Evolutionary conservation across 1,140 invertebrate species (phyloP).

Genomic region (Acyrthosiphon pisum): DNA sequence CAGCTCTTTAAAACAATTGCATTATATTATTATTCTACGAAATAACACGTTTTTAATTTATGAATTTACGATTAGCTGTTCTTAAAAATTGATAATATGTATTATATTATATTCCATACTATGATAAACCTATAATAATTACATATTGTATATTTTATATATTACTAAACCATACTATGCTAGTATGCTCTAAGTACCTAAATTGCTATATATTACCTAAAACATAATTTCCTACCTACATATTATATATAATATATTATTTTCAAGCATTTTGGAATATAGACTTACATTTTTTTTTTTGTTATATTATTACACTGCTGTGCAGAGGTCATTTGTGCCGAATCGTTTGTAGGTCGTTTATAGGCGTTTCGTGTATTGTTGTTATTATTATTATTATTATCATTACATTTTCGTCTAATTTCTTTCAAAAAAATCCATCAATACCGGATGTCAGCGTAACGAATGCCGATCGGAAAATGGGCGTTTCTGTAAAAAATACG

Average conservation of each 20-base stretch:
- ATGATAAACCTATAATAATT: too few species aligned
- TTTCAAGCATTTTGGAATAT: not conserved
- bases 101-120: too few species aligned
- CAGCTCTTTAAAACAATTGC: too few species aligned
- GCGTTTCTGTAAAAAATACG: slow-evolving; percentile 1
- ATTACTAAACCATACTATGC: too few species aligned
- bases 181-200: too few species aligned
- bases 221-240: not conserved
- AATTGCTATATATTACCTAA: not conserved
- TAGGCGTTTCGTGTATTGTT: slow-evolving; percentile 11
- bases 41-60: too few species aligned
- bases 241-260: not conserved
- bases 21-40: too few species aligned
- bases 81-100: too few species aligned
- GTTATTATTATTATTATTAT: not conserved
- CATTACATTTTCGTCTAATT: slow-evolving; percentile 20
- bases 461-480: slow-evolving; percentile 28
- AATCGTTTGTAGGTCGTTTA: slow-evolving; percentile 11
- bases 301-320: not conserved
- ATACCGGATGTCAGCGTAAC: slow-evolving; percentile 23
- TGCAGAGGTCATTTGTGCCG: not conserved
- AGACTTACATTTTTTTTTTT: not conserved
- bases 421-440: slow-evolving; percentile 25
- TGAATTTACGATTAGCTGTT: too few species aligned
- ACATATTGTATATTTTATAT: too few species aligned